Conservation (phyloP, 2,113 vertebrate genomes). For the Ctenomys sociabilis region DNA sequence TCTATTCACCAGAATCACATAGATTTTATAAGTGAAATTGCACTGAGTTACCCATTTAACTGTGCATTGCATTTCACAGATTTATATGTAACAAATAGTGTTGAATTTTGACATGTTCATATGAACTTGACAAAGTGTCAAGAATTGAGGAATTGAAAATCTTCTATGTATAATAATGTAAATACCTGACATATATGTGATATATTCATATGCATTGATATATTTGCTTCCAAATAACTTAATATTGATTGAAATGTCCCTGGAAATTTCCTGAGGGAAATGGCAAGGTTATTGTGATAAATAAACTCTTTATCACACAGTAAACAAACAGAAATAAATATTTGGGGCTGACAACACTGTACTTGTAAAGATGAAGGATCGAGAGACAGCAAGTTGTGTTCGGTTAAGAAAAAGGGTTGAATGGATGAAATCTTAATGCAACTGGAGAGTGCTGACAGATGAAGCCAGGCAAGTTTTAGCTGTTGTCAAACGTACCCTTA, state of each 20-base stretch:
- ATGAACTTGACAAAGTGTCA: background rate
- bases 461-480: rapidly evolving
- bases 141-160: background rate
- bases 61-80: background rate
- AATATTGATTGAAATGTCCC: background rate
- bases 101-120: background rate
- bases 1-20: background rate
- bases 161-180: background rate
- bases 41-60: background rate
- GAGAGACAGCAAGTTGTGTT: background rate
- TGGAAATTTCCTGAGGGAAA: background rate
- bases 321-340: background rate
- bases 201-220: background rate
- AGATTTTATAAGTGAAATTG: background rate
- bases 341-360: background rate
- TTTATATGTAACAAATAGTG: background rate
- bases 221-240: background rate
- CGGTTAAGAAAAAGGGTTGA: background rate
- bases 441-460: background rate
- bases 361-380: background rate
- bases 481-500: background rate
- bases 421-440: background rate
- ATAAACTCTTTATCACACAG: background rate
- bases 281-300: background rate
- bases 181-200: background rate